These are phyloP conservation scores for Achlya flavicornis DNA, from an alignment of 2,888 invertebrate genomes.

Conservation along the genomic window DNA sequence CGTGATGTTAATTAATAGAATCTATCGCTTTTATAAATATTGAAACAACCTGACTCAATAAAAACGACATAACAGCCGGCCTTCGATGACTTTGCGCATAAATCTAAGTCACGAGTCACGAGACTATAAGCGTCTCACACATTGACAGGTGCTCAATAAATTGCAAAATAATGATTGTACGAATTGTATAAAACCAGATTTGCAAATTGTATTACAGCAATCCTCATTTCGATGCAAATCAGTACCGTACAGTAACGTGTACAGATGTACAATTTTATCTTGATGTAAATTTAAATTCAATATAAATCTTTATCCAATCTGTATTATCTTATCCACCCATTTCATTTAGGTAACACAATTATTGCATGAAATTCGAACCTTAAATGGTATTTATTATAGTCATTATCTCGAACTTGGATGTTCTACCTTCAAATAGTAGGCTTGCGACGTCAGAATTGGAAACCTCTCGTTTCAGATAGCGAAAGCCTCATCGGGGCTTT, in stretches of 20 bases:
- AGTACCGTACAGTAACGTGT: conserved; percentile 33
- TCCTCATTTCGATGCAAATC: conserved; percentile 52
- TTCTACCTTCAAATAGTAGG: conserved; percentile 64
- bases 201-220: conserved; percentile 24
- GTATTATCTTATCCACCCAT: conserved; percentile 8
- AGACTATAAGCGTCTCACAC: conserved; percentile 32
- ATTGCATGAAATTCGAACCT: conserved; percentile 61
- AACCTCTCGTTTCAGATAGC: conserved; percentile 83
- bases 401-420: conserved; percentile 50
- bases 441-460: conserved; percentile 77
- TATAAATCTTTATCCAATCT: neutral
- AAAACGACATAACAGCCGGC: conserved; percentile 40
- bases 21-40: conserved; percentile 18
- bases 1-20: conserved; percentile 21
- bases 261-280: conserved; percentile 10
- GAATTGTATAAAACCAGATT: neutral
- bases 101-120: conserved; percentile 36
- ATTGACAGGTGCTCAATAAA: conserved; percentile 22
- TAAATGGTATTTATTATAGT: conserved; percentile 48
- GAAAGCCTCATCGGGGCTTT: conserved; percentile 76
- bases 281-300: neutral
- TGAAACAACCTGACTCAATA: conserved; percentile 33
- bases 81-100: conserved; percentile 29
- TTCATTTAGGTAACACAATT: conserved; percentile 21
- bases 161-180: conserved; percentile 19